A percentile compares a stretch with the other conserved stretches of the same genome.
Conservation (phyloP, 1,140 invertebrate species). For the Aphelenchoides fujianensis region DNA sequence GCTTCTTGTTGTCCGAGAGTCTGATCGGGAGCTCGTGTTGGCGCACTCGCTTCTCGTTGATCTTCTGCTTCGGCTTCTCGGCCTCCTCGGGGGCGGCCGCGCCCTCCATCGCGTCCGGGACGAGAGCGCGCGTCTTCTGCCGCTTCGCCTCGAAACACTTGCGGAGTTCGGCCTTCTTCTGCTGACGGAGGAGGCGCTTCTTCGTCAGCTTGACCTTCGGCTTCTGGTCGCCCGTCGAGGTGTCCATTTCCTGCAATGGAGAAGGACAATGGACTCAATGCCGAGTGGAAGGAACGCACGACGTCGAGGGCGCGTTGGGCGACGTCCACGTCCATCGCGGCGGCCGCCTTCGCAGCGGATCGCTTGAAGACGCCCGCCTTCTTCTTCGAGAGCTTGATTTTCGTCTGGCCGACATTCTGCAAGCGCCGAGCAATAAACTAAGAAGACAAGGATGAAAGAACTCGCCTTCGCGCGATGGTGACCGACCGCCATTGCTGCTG, state of each 20-base stretch:
- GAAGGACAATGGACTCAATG: too few species aligned
- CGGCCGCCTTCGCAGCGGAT: neutral
- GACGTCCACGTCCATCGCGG: neutral
- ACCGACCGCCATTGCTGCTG: neutral
- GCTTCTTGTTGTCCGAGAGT: neutral
- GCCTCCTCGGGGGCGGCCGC: conserved; percentile 9
- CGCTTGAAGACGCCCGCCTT: conserved; percentile 7
- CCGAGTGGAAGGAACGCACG: neutral
- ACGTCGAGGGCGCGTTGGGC: neutral
- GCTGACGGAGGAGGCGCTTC: conserved; percentile 22
- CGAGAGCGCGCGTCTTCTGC: conserved; percentile 21
- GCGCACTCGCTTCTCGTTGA: conserved; percentile 21
- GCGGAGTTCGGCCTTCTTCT: conserved; percentile 10
- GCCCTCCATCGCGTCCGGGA: conserved; percentile 16
- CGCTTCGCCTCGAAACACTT: conserved; percentile 16
- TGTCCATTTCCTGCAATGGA: conserved; percentile 29
- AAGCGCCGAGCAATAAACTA: too few species aligned
- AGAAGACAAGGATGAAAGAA: too few species aligned
- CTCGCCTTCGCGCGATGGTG: neutral
- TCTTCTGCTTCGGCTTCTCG: conserved; percentile 28
- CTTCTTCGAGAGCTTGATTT: conserved; percentile 6
- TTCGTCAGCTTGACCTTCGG: conserved; percentile 22
- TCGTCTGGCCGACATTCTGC: neutral
- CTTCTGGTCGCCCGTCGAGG: neutral
- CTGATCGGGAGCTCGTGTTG: conserved; percentile 29